phyloP scores from a whole-genome alignment of 2,888 invertebrate genomes.

The Hermodice carunculata region DNA sequence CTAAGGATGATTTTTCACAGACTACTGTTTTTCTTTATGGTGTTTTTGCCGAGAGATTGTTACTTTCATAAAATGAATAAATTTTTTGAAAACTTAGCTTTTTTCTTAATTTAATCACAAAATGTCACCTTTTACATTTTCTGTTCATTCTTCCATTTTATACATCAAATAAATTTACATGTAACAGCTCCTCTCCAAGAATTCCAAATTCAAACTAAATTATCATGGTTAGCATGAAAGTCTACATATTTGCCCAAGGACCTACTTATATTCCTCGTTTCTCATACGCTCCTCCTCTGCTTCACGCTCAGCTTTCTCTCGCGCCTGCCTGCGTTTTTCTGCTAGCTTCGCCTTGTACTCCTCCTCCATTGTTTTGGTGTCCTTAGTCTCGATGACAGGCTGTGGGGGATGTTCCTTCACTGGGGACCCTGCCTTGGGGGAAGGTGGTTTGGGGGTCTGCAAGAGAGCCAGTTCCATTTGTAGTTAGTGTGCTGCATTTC shows the following conservation, averaged over 20 bases:
- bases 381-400: not conserved
- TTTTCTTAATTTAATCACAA: too few relatives aligned
- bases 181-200: not conserved
- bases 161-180: too few relatives aligned
- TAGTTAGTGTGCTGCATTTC: too few relatives aligned
- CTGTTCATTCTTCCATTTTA: too few relatives aligned
- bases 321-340: constrained; percentile 86
- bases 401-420: constrained; percentile 8
- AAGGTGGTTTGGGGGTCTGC: too few relatives aligned
- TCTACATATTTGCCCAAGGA: not conserved
- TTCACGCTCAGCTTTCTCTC: constrained; percentile 92
- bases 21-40: not conserved
- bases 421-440: constrained; percentile 8
- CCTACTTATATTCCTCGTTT: constrained; percentile 59
- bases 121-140: too few relatives aligned
- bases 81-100: too few relatives aligned
- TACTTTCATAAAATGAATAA: too few relatives aligned
- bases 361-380: constrained; percentile 7
- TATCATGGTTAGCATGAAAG: not conserved
- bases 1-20: not conserved
- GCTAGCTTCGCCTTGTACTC: constrained; percentile 86
- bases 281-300: constrained; percentile 85
- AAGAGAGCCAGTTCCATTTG: too few relatives aligned
- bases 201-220: not conserved
- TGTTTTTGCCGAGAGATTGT: too few relatives aligned